A percentile compares a stretch with the other conserved stretches of the same genome.
Conservation (phyloP, 1,140 invertebrate genomes). For the Elymnias hypermnestra region DNA sequence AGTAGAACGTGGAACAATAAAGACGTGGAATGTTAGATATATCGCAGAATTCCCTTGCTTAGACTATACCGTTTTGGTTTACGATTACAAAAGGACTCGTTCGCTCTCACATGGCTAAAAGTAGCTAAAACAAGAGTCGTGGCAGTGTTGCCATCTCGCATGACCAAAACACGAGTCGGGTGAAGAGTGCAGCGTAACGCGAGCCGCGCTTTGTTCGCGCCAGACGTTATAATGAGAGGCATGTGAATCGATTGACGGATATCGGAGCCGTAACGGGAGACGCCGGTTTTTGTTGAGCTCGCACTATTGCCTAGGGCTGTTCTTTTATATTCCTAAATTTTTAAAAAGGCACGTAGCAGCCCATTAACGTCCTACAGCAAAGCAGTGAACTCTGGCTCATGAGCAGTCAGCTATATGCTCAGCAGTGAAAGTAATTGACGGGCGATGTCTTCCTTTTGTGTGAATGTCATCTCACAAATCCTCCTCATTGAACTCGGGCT, state of each 20-base stretch:
- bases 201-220: slow-evolving; percentile 56
- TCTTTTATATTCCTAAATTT: no score
- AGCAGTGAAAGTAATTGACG: no score
- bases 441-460: no score
- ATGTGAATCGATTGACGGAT: slow-evolving; percentile 59
- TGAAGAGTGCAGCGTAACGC: slow-evolving; percentile 48
- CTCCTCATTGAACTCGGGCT: no score
- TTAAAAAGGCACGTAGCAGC: no score
- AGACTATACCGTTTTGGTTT: slow-evolving; percentile 25
- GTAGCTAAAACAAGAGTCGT: slow-evolving; percentile 36
- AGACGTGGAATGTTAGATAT: no score
- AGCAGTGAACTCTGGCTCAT: no score
- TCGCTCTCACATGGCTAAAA: slow-evolving; percentile 15
- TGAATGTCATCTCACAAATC: no score
- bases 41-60: not conserved
- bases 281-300: slow-evolving; percentile 40
- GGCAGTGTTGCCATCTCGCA: slow-evolving; percentile 47
- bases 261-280: slow-evolving; percentile 51
- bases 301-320: slow-evolving; percentile 17
- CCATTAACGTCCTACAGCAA: no score
- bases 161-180: slow-evolving; percentile 43
- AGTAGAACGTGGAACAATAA: no score
- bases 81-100: slow-evolving; percentile 41
- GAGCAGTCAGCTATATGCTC: no score
- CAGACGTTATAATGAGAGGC: slow-evolving; percentile 66